Evolutionary conservation across 2,113 vertebrate genomes (phyloP).

Genomic region (Irena cyanogastra): DNA sequence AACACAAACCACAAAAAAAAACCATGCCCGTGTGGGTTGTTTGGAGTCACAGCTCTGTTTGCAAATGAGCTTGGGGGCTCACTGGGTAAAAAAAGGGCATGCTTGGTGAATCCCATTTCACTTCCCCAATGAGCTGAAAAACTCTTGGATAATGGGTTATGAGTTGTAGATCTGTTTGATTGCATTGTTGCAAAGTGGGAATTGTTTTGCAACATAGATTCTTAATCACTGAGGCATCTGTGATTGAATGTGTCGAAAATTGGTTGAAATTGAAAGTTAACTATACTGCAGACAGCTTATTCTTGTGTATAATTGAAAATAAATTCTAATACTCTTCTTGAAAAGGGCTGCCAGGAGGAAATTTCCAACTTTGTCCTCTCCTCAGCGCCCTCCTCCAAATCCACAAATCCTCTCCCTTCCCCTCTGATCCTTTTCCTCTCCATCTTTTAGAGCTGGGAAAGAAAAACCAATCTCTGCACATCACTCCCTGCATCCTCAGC

Average conservation of each 20-base stretch:
- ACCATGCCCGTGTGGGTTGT: conserved; percentile 5
- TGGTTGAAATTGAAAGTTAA: conserved; percentile 83
- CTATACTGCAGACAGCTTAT: conserved; percentile 80
- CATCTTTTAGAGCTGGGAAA: conserved; percentile 5
- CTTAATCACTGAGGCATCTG: conserved; percentile 83
- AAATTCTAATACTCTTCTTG: conserved; percentile 82
- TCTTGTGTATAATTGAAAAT: conserved; percentile 86
- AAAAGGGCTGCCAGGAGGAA: conserved; percentile 72
- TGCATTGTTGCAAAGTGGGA: conserved; percentile 82
- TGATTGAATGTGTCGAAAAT: conserved; percentile 81
- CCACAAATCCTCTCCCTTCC: not conserved
- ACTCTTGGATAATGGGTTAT: conserved; percentile 75
- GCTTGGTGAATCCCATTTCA: conserved; percentile 75
- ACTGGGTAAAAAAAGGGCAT: conserved; percentile 33
- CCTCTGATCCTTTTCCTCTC: not conserved
- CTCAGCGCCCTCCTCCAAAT: not conserved
- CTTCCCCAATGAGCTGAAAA: conserved; percentile 75
- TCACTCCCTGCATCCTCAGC: not conserved
- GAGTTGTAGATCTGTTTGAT: conserved; percentile 83
- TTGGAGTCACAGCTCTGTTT: conserved; percentile 63
- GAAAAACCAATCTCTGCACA: not conserved
- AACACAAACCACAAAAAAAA: not conserved
- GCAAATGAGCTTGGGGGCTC: conserved; percentile 70
- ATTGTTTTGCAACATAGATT: conserved; percentile 85
- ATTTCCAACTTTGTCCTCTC: conserved; percentile 55